A percentile compares a stretch with the other conserved stretches of the same genome.
phyloP scores from a whole-genome alignment of 2,113 vertebrate genomes.

The Cichladusa arquata region DNA sequence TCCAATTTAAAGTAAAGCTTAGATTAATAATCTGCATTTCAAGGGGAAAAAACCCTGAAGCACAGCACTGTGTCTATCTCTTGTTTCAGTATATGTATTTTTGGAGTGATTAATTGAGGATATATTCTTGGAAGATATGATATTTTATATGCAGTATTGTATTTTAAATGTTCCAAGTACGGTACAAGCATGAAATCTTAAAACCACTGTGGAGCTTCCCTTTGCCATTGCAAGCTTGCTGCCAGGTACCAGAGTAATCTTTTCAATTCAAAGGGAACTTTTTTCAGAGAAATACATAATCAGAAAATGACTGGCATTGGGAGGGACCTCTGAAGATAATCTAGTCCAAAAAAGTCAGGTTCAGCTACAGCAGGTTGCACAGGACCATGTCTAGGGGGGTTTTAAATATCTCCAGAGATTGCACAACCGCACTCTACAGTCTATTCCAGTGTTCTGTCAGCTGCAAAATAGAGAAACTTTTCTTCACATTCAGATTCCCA shows the following conservation, averaged over 20 bases:
- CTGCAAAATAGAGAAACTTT: background rate
- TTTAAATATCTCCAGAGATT: background rate
- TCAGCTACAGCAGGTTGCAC: background rate
- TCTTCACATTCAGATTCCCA: background rate
- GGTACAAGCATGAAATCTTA: background rate
- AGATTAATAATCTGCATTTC: conserved; percentile 48
- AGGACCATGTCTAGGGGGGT: background rate
- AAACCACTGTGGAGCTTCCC: background rate
- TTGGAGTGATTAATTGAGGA: background rate
- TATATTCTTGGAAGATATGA: background rate
- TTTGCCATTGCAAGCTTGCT: background rate
- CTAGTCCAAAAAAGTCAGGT: background rate
- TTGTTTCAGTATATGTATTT: conserved; percentile 1
- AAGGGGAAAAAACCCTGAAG: background rate
- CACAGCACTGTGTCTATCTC: background rate
- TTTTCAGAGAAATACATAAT: background rate
- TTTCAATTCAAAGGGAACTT: background rate
- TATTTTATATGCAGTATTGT: background rate
- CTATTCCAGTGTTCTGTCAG: background rate
- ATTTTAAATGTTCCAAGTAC: background rate
- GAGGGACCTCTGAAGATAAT: background rate
- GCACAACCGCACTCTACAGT: background rate
- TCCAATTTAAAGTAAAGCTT: conserved; percentile 25
- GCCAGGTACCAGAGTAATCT: background rate
- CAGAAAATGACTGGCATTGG: background rate